Percentiles rank a stretch among this genome's conserved stretches.
phyloP scores from a whole-genome alignment of 2,797 vertebrate species.

The Peromyscus nudipes region DNA sequence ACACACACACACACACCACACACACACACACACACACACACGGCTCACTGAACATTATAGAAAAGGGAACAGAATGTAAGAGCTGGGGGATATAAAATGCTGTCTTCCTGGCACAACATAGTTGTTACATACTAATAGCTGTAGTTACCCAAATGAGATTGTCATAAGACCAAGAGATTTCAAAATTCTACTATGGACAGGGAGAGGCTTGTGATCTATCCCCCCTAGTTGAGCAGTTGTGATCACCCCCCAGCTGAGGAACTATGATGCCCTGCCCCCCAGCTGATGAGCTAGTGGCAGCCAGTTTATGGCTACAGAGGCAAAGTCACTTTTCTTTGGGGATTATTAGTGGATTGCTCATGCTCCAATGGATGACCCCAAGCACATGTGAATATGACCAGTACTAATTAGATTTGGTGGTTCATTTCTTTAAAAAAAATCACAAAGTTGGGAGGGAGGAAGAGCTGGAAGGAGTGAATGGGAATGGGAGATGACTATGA shows the following conservation, averaged over 20 bases:
- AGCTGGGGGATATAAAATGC: background rate
- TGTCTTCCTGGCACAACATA: background rate
- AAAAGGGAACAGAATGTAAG: background rate
- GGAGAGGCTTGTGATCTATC: background rate
- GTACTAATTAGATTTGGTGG: background rate
- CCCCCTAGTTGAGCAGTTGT: too few species aligned
- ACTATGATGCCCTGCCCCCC: background rate
- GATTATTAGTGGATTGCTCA: background rate
- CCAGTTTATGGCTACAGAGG: background rate
- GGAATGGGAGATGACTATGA: background rate
- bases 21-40: background rate
- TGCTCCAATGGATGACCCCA: background rate
- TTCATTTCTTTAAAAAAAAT: background rate
- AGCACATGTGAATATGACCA: background rate
- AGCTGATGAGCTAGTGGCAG: background rate
- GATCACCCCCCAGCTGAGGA: background rate
- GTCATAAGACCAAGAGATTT: background rate
- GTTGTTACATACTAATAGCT: background rate
- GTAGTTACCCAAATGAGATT: background rate
- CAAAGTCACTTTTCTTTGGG: background rate
- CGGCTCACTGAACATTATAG: background rate
- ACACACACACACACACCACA: background rate
- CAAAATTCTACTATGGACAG: background rate
- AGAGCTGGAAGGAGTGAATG: background rate
- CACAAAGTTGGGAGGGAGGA: background rate